A percentile compares a stretch with the other conserved stretches of the same genome.
Conservation (phyloP, 2,888 invertebrate species). For the Sepiola atlantica region DNA sequence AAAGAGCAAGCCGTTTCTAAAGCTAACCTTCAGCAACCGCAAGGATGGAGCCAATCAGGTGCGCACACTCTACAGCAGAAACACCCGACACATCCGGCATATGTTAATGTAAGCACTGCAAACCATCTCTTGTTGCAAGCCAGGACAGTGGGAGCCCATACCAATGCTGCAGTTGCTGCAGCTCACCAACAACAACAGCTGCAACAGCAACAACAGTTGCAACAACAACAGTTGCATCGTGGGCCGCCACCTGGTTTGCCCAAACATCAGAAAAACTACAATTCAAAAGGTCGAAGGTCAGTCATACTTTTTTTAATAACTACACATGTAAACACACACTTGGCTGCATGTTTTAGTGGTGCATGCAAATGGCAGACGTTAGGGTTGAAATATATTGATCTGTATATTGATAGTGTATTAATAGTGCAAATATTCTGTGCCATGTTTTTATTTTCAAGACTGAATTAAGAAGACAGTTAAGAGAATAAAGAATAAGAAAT, state of each 20-base stretch:
- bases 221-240: slow-evolving; percentile 11
- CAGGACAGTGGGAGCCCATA: slow-evolving; percentile 34
- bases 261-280: slow-evolving; percentile 13
- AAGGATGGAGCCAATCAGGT: slow-evolving; percentile 33
- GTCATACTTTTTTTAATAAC: neutral
- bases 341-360: too few species aligned
- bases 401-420: too few species aligned
- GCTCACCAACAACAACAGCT: slow-evolving; percentile 51
- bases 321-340: too few species aligned
- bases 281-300: slow-evolving; percentile 12
- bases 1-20: neutral
- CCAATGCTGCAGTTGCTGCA: slow-evolving; percentile 34
- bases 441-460: too few species aligned
- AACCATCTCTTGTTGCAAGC: neutral
- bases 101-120: slow-evolving; percentile 20
- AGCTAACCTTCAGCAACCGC: neutral
- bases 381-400: too few species aligned
- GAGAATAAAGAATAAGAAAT: too few species aligned
- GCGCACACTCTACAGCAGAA: neutral
- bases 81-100: neutral
- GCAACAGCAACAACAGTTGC: slow-evolving; percentile 48
- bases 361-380: too few species aligned
- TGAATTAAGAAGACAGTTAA: too few species aligned
- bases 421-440: too few species aligned
- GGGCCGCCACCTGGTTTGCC: neutral